Evolutionary conservation across 1,140 invertebrate species (phyloP), one percentile per base, ranked within the genome.

Genomic region (Onthophagus taurus): DNA sequence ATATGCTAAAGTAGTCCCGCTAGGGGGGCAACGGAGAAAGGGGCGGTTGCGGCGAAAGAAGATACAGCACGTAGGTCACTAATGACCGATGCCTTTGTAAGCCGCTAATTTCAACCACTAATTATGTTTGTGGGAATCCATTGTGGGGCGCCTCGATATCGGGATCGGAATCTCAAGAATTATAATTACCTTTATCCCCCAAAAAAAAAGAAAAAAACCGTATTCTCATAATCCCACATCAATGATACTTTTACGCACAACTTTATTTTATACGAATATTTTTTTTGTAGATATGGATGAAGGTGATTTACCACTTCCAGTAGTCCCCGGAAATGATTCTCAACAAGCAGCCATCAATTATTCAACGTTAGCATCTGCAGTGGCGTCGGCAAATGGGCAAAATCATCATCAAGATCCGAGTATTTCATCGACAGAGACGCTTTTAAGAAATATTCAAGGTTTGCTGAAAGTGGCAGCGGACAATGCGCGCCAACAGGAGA

Each of bases 381-480:
- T 71, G 20, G 66, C 66, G 37, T 64, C 60, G 14, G 69, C 66
- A 12, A 67, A 68, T 44, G 67, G 59, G 16, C 57, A 57, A 31
- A 63, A 58, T 26, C n/a, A n/a, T n/a, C n/a, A n/a, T n/a, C 69
- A 69, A 54, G 72, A 78, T 53, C 69, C 71, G 30, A 53, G 67
- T 58, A 75, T 80, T 52, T 85, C 81, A 47, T 91, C 89, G 52
- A 92, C 89, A 13, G 90, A 95, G 68, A 92, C 89, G 29, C 75
- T 96, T 31, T 77, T 95, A 35, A 76, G 91, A 52, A 96, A 96
- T 67, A 95, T 96, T 57, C 89, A 95, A 68, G 91, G 90, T 14
- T 75, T 95, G 46, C 78, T 95, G 31, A 93, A 94, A 68, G 89
- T 95, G 31, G 92, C 91, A 7, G 89, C 89, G 6, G 91, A 95